These are phyloP conservation scores for Alligator sinensis DNA, from an alignment of 2,113 vertebrate genomes.

Conservation along the genomic window DNA sequence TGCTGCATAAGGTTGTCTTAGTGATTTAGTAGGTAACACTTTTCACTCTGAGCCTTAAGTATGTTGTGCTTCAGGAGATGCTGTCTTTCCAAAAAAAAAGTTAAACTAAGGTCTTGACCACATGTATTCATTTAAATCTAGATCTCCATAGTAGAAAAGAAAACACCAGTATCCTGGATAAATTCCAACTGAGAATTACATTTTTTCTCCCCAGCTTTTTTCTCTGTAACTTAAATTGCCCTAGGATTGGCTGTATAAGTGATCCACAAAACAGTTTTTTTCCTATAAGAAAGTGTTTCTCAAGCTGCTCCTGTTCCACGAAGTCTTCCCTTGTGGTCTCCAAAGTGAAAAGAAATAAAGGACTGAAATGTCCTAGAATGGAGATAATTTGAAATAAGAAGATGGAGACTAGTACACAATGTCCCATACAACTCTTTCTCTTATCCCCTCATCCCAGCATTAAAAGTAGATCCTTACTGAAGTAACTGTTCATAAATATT, in stretches of 20 bases:
- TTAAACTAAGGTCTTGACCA: background rate
- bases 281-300: background rate
- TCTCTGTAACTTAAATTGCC: background rate
- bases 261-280: background rate
- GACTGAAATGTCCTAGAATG: background rate
- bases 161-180: background rate
- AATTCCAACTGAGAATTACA: background rate
- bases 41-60: background rate
- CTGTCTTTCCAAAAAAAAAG: background rate
- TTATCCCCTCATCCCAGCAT: no score
- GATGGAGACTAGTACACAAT: background rate
- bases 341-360: background rate
- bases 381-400: background rate
- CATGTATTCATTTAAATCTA: background rate
- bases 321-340: rapidly evolving
- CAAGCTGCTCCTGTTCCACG: background rate
- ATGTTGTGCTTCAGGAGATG: background rate
- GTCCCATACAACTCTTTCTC: background rate
- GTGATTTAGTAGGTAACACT: background rate
- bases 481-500: no score
- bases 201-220: background rate
- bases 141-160: background rate
- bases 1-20: background rate
- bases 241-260: background rate
- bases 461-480: no score